phyloP scores from a whole-genome alignment of 2,888 invertebrate species.

The Lissonota sp. region DNA sequence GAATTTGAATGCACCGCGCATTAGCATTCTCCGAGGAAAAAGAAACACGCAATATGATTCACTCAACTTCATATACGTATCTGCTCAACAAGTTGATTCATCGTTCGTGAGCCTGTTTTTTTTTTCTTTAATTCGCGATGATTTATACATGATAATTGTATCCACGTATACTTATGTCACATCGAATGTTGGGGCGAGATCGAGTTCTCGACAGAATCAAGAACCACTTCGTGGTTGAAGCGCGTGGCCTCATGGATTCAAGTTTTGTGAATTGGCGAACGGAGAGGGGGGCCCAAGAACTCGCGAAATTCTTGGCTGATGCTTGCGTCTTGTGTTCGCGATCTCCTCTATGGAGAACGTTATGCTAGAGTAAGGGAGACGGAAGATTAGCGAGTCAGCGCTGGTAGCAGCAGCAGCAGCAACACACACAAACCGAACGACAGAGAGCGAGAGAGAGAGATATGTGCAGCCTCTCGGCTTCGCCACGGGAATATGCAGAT shows the following conservation, averaged over 20 bases:
- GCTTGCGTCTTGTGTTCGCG: conserved; percentile 60
- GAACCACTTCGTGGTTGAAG: conserved; percentile 33
- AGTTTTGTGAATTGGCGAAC: conserved; percentile 26
- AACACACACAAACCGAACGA: conserved; percentile 45
- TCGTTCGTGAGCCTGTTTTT: conserved; percentile 3
- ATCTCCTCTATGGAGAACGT: conserved; percentile 46
- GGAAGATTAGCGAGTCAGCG: conserved; percentile 9
- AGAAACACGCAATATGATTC: not conserved
- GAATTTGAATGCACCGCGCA: not conserved
- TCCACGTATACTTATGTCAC: conserved; percentile 8
- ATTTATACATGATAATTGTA: conserved; percentile 29
- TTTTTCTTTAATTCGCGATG: conserved; percentile 16
- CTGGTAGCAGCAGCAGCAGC: not conserved
- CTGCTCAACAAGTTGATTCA: conserved; percentile 14
- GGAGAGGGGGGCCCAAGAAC: conserved; percentile 3
- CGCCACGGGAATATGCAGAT: conserved; percentile 79
- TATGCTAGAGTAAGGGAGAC: conserved; percentile 36
- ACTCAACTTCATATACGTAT: conserved; percentile 11
- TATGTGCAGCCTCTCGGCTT: conserved; percentile 64
- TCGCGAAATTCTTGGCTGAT: conserved; percentile 63
- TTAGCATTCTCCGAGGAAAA: not conserved
- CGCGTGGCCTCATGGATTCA: conserved; percentile 45
- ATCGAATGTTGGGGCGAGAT: conserved; percentile 6
- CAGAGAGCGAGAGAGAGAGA: conserved; percentile 25
- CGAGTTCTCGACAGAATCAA: conserved; percentile 18